Percentiles rank a stretch among this genome's conserved stretches.
Evolutionary conservation across 2,113 vertebrate species (phyloP).

Genomic region (Phoxinus phoxinus): DNA sequence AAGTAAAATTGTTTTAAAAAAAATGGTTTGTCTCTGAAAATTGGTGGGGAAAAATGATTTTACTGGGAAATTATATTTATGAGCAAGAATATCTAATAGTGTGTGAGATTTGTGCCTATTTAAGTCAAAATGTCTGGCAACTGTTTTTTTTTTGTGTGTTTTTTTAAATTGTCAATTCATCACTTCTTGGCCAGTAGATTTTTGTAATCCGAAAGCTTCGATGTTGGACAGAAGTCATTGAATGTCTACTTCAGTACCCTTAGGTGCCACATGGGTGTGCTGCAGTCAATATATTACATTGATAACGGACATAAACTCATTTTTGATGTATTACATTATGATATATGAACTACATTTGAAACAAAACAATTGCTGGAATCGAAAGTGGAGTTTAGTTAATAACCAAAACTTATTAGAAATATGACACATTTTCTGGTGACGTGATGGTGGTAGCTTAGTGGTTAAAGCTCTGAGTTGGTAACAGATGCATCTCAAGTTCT

Average conservation of each 20-base stretch:
- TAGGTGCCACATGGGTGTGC: constrained; percentile 63
- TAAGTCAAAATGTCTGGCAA: constrained; percentile 48
- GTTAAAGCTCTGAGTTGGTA: neutral
- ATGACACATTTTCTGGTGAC: neutral
- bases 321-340: constrained; percentile 7
- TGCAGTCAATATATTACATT: constrained; percentile 44
- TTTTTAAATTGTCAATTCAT: neutral
- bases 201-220: neutral
- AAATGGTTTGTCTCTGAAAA: constrained; percentile 37
- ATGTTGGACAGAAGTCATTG: constrained; percentile 5
- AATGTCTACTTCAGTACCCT: constrained; percentile 35
- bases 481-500: neutral
- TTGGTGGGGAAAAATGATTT: constrained; percentile 4
- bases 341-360: neutral
- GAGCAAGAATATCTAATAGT: constrained; percentile 38
- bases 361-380: neutral
- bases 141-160: constrained; percentile 3
- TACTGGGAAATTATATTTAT: constrained; percentile 42
- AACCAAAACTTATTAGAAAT: neutral
- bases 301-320: neutral
- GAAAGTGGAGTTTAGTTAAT: neutral
- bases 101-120: constrained; percentile 62
- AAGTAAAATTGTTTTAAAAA: constrained; percentile 19
- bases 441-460: neutral
- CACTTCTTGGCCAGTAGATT: neutral